These are phyloP conservation scores for Nymphicus hollandicus DNA, from an alignment of 2,113 vertebrate genomes.

Conservation along the genomic window DNA sequence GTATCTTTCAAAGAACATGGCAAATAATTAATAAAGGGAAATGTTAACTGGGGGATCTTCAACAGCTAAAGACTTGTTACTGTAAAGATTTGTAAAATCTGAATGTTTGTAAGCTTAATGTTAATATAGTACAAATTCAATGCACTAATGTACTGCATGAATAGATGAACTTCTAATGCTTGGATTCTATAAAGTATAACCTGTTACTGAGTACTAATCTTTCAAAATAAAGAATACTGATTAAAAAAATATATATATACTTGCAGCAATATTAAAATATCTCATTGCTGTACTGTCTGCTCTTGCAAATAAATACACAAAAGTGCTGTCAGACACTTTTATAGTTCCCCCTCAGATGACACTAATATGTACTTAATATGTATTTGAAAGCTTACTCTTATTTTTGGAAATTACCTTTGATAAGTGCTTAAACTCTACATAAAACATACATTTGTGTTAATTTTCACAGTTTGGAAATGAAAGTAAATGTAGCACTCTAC, in stretches of 20 bases:
- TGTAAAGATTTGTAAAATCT: not conserved
- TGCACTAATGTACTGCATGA: not conserved
- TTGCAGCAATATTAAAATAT: not conserved
- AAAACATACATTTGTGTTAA: not conserved
- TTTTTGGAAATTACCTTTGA: not conserved
- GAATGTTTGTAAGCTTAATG: not conserved
- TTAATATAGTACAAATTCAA: not conserved
- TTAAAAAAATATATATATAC: not conserved
- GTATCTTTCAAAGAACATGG: not conserved
- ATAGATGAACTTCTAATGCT: not conserved
- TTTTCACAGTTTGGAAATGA: not conserved
- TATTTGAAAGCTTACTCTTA: not conserved
- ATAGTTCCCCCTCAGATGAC: not conserved
- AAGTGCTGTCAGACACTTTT: not conserved
- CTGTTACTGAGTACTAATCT: not conserved
- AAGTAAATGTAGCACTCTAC: not conserved
- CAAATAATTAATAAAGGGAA: not conserved
- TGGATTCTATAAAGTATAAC: rapidly evolving
- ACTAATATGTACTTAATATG: not conserved
- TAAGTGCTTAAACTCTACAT: not conserved
- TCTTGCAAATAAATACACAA: not conserved
- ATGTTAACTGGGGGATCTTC: not conserved
- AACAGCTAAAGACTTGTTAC: not conserved
- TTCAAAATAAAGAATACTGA: not conserved
- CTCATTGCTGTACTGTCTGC: not conserved